A percentile compares a stretch with the other conserved stretches of the same genome.
Evolutionary conservation across 2,113 vertebrate genomes (phyloP).

Genomic region (Cisticola juncidis): DNA sequence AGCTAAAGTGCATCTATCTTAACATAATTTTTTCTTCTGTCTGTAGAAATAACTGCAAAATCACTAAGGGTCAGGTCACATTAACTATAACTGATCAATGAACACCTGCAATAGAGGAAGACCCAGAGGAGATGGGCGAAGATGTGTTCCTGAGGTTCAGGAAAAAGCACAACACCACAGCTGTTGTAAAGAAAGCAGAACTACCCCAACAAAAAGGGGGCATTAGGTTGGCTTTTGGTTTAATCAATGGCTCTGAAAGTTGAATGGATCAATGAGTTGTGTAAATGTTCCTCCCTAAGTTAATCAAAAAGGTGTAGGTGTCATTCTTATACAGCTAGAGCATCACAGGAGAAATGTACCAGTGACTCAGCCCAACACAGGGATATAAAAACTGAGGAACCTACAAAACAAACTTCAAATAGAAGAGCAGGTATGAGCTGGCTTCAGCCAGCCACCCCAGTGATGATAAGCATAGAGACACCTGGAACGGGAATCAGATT

Average conservation of each 20-base stretch:
- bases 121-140: neutral
- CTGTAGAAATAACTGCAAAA: neutral
- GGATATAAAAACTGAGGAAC: neutral
- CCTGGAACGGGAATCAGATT: neutral
- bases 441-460: neutral
- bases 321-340: neutral
- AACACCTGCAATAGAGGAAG: neutral
- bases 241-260: neutral
- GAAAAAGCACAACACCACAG: neutral
- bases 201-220: neutral
- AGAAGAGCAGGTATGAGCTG: neutral
- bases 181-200: neutral
- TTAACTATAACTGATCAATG: neutral
- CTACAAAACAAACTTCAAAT: neutral
- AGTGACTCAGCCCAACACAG: neutral
- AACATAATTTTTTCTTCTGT: conserved; percentile 9
- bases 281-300: neutral
- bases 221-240: neutral
- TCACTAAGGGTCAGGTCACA: neutral
- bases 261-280: neutral
- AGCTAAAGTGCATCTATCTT: conserved; percentile 33
- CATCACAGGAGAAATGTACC: neutral
- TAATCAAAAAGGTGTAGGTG: neutral
- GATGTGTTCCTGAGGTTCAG: neutral
- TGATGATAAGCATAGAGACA: neutral